phyloP scores from a whole-genome alignment of 2,797 vertebrate species.

The Anguilla pacifica region DNA sequence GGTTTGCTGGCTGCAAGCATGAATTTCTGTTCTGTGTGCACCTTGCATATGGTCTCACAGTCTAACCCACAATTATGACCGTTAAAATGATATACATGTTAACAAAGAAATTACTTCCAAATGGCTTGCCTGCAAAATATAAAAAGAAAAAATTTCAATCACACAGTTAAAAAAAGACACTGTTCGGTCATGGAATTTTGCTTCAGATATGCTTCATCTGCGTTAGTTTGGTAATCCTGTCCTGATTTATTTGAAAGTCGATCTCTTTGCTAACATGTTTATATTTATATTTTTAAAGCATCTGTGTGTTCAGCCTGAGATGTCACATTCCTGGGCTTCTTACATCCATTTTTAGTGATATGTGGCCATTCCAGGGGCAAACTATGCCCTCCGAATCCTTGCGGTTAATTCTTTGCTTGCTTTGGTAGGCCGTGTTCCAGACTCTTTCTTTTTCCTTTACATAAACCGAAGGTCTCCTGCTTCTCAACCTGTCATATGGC shows the following conservation, averaged over 20 bases:
- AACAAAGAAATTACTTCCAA: slow-evolving; percentile 81
- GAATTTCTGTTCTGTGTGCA: slow-evolving; percentile 54
- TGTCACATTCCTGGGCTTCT: slow-evolving; percentile 26
- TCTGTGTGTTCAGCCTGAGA: neutral
- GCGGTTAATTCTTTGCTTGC: slow-evolving; percentile 55
- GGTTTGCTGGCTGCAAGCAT: slow-evolving; percentile 60
- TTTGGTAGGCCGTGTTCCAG: slow-evolving; percentile 51
- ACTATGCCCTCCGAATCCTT: slow-evolving; percentile 44
- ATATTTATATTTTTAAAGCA: slow-evolving; percentile 10
- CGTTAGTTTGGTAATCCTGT: neutral
- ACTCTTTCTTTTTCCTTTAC: slow-evolving; percentile 35
- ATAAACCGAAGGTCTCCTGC: slow-evolving; percentile 44
- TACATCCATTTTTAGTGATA: slow-evolving; percentile 49
- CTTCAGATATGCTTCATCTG: neutral
- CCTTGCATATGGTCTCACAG: slow-evolving; percentile 68
- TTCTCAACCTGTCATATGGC: slow-evolving; percentile 39
- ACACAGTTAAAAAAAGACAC: neutral
- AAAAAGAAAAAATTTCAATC: slow-evolving; percentile 57
- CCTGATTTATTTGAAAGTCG: slow-evolving; percentile 11
- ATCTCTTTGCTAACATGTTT: neutral
- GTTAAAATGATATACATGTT: slow-evolving; percentile 81
- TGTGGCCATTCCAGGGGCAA: slow-evolving; percentile 40
- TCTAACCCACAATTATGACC: slow-evolving; percentile 81
- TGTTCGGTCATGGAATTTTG: neutral
- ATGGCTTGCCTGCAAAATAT: slow-evolving; percentile 61